Evolutionary conservation across 2,113 vertebrate genomes (phyloP), one percentile per base, ranked within the genome.

Genomic region (Beaufortia kweichowensis): DNA sequence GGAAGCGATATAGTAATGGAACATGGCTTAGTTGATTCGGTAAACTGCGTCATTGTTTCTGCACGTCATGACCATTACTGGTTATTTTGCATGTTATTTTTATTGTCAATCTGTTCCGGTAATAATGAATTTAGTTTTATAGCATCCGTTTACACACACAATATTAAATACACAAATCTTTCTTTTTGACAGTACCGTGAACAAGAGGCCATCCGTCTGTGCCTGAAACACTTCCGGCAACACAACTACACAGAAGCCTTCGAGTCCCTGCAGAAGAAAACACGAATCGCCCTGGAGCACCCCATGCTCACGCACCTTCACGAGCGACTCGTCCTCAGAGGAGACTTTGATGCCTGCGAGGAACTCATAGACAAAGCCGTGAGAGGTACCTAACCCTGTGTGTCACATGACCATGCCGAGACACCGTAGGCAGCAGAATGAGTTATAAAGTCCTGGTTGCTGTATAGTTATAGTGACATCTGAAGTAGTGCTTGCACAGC

Each of bases 231-330:
- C 89, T 98, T 98, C 79, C 92, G 97, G 68, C 97, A 99, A 83
- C 97, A 99, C 89, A 99, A 99, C 93, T 99, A 99, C 90, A 99
- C 97, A 0, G 97, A 99, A 80, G 97, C 97, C 77, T 99, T 99
- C n/a, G 97, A 98, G 88, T 99, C 97, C 0, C 90, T 99, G 88
- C 97, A 99, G 89, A 99, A 99, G 93, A 99, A 99, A 90, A 99
- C 97, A 3, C 95, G 90, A 85, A 98, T 98, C 75, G 96, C 96
- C 0, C 87, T 99, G 83, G 97, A 99, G 80, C 97, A 99, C 81
- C 96, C 96, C 3, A 97, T 98, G 96, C 79, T 99, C 85, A 99
- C 97, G 17, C 95, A 98, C 84, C 92, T 99, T 56, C 97, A 99
- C 0, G 96, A 98, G 88, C 94, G 96, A 1, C 89, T 99, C 84